A percentile compares a stretch with the other conserved stretches of the same genome.
These are phyloP conservation scores for Anas platyrhynchos DNA, from an alignment of 2,113 vertebrate species.

Conservation along the genomic window DNA sequence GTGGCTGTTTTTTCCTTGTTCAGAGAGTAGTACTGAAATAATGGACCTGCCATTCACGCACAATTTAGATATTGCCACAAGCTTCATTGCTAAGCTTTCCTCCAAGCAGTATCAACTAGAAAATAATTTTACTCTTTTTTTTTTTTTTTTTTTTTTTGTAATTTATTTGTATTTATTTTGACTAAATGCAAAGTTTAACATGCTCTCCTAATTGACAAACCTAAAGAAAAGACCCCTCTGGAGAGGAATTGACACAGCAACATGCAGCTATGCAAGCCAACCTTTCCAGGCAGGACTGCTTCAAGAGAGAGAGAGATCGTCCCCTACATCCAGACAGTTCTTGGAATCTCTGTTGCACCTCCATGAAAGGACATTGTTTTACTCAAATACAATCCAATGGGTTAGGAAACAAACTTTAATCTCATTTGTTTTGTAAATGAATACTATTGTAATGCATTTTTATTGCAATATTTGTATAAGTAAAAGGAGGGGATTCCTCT, in stretches of 20 bases:
- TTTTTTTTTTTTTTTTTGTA: not conserved
- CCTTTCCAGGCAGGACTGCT: constrained; percentile 4
- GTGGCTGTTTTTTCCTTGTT: constrained; percentile 46
- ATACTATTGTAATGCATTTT: constrained; percentile 68
- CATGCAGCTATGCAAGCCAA: not conserved
- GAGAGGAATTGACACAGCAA: not conserved
- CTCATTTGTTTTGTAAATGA: constrained; percentile 72
- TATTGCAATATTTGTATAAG: constrained; percentile 36
- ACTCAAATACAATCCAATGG: constrained; percentile 68
- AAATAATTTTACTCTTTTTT: not conserved
- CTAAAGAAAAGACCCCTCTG: not conserved
- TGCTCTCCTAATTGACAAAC: not conserved
- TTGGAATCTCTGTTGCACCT: not conserved
- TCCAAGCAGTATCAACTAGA: not conserved
- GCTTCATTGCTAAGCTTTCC: constrained; percentile 1
- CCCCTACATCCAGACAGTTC: not conserved
- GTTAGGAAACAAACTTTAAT: constrained; percentile 47
- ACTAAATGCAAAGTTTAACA: not conserved
- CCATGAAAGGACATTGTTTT: not conserved
- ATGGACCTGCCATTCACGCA: not conserved
- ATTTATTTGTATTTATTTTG: constrained; percentile 68
- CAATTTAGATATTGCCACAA: not conserved
- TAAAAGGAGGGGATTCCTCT: not conserved
- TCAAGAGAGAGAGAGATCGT: not conserved
- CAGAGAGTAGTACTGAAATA: constrained; percentile 70